Evolutionary conservation across 2,888 invertebrate genomes (phyloP).

Genomic region (Adelognathus sp.): DNA sequence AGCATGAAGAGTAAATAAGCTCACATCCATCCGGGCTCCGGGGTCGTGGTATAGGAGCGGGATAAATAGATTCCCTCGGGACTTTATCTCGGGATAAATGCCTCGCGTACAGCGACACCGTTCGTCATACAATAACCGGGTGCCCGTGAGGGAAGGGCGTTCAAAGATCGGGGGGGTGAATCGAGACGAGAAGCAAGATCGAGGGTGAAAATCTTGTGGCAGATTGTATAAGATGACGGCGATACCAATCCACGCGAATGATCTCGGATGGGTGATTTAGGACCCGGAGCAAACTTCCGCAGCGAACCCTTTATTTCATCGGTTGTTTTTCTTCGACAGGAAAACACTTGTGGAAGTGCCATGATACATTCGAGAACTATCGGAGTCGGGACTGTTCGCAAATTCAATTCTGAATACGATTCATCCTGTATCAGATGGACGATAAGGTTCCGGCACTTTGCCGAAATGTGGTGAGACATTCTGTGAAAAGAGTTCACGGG

Average conservation of each 20-base stretch:
- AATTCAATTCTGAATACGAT: too few species aligned
- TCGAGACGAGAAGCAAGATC: conserved; percentile 33
- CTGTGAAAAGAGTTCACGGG: too few species aligned
- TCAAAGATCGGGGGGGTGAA: conserved; percentile 13
- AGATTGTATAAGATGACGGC: too few species aligned
- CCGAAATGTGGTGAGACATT: too few species aligned
- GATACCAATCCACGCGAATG: background rate
- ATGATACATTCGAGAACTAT: too few species aligned
- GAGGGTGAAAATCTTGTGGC: conserved; percentile 27
- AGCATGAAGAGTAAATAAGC: conserved; percentile 73
- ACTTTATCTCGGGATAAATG: conserved; percentile 75
- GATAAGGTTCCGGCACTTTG: too few species aligned
- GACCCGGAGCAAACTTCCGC: background rate
- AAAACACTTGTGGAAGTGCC: background rate
- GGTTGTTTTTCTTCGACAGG: background rate
- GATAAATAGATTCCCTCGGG: conserved; percentile 60
- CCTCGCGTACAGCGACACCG: conserved; percentile 72
- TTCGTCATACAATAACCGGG: conserved; percentile 71
- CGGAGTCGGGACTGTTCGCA: too few species aligned
- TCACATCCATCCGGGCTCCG: conserved; percentile 64
- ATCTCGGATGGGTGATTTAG: background rate
- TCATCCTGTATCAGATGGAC: too few species aligned
- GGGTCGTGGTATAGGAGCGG: conserved; percentile 19
- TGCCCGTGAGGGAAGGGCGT: conserved; percentile 24
- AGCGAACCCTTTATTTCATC: background rate